These are phyloP conservation scores for Petrosia ficiformis DNA, from an alignment of 37 sponge, comb jelly and placozoan species.

Conservation along the genomic window DNA sequence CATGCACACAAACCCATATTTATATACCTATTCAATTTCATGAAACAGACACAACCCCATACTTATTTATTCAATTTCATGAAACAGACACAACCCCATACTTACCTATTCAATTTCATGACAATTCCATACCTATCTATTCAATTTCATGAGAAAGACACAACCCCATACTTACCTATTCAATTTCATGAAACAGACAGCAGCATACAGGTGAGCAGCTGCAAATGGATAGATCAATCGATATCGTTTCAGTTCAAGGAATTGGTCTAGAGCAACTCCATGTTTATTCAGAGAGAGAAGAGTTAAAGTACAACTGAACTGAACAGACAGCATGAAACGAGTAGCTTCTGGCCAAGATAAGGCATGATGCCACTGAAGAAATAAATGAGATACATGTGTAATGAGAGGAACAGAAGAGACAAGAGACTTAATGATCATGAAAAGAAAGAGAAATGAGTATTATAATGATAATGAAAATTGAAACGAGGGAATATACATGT, in stretches of 20 bases:
- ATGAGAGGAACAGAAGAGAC: too few relatives aligned
- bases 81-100: too few relatives aligned
- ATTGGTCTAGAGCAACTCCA: background rate
- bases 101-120: too few relatives aligned
- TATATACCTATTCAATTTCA: too few relatives aligned
- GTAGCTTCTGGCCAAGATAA: slow-evolving; percentile 8
- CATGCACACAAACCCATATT: too few relatives aligned
- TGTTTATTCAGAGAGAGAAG: slow-evolving; percentile 7
- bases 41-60: too few relatives aligned
- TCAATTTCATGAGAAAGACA: too few relatives aligned
- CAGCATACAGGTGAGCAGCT: slow-evolving; percentile 25
- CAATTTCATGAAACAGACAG: background rate
- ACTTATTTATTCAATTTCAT: too few relatives aligned
- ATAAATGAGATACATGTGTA: too few relatives aligned
- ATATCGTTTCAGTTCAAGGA: background rate
- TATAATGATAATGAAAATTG: background rate
- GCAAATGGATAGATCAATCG: slow-evolving; percentile 10
- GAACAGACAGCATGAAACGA: slow-evolving; percentile 28
- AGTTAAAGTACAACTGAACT: slow-evolving; percentile 17
- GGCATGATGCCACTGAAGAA: slow-evolving; percentile 27
- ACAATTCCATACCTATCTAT: too few relatives aligned
- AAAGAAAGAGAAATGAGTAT: background rate
- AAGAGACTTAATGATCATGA: too few relatives aligned
- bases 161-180: slow-evolving; percentile 6
- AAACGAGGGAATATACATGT: background rate